Base-by-base conservation (phyloP, 2,888 invertebrate genomes). In the Slavum lentiscoides region DNA sequence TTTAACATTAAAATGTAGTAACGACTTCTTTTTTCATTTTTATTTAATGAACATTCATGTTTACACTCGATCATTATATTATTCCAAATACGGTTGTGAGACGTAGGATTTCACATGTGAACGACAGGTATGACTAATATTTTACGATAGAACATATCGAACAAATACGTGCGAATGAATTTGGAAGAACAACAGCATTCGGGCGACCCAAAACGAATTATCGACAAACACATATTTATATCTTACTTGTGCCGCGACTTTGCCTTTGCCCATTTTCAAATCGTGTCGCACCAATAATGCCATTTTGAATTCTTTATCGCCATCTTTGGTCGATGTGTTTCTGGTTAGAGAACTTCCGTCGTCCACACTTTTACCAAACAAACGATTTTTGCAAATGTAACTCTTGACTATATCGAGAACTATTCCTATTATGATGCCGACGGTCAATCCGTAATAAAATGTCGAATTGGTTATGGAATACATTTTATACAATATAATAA, bases 181-280 rank as follows among this genome's bases (percentile, higher is more conserved):
- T 67, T 43, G 13, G 19, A 43, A n/a, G n/a, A n/a, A 43, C 7
- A 39, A 39, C 59, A 21, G 6, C 21, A 21, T 8, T 66, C n/a
- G 15, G 8, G 17, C 9, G 49, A 11, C 37, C 43, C 7, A 58
- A 39, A 55, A 19, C 23, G 6, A 21, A 39, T 17, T 21, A 23
- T 13, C 8, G 9, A 1, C 15, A 43, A 68, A 37, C 17, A 6
- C 13, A 30, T 30, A 30, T 30, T 53, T 37, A 23, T 59, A 23
- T 19, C 62, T 76, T 55, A 83, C 83, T 49, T 97, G 97, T 0
- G 97, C 94, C 6, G 95, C 97, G 62, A 95, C 92, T 88, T 97
- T 97, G 1, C 97, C 95, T 88, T 96, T 96, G 19, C 94, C 93
- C 97, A 97, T 97, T 86, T 94, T 94, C 6, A 97, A 88, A 85